phyloP scores from a whole-genome alignment of 2,797 vertebrate genomes.

The Coranthus polyacanthus region DNA sequence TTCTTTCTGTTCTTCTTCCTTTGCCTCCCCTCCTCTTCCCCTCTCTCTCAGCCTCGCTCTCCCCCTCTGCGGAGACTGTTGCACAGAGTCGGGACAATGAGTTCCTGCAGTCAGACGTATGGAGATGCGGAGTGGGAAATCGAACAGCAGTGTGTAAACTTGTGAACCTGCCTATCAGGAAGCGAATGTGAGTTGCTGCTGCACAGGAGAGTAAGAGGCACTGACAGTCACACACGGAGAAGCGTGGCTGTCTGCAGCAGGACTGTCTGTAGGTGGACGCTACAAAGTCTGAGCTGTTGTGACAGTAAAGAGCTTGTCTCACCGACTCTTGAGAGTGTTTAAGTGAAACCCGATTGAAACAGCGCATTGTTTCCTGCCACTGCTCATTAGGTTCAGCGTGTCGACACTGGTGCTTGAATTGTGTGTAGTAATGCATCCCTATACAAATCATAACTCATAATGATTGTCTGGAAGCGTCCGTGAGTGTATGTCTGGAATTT shows the following conservation, averaged over 20 bases:
- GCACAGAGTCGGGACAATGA: constrained; percentile 69
- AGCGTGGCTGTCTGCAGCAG: constrained; percentile 17
- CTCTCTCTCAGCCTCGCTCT: not conserved
- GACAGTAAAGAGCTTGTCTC: constrained; percentile 45
- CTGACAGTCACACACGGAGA: constrained; percentile 30
- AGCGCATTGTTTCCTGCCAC: constrained; percentile 45
- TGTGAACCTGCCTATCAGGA: constrained; percentile 77
- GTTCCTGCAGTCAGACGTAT: constrained; percentile 77
- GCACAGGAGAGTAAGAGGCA: constrained; percentile 24
- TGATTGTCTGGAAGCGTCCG: constrained; percentile 52
- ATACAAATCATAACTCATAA: constrained; percentile 63
- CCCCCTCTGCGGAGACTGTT: constrained; percentile 47
- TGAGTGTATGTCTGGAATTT: constrained; percentile 40
- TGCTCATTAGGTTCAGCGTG: constrained; percentile 56
- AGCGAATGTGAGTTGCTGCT: constrained; percentile 45
- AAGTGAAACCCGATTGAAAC: constrained; percentile 54
- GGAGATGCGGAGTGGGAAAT: constrained; percentile 56
- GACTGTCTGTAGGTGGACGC: constrained; percentile 50
- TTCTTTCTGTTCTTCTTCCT: constrained; percentile 41
- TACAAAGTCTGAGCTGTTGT: constrained; percentile 38
- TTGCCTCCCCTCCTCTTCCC: constrained; percentile 16
- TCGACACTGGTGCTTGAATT: constrained; percentile 45
- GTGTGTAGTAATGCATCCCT: constrained; percentile 36
- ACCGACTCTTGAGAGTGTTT: constrained; percentile 39
- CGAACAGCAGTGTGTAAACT: constrained; percentile 71